Percentiles rank a stretch among this genome's conserved stretches.
Evolutionary conservation across 92 coral and sea anemone genomes (phyloP).

Genomic region (Zoanthus gigantus): DNA sequence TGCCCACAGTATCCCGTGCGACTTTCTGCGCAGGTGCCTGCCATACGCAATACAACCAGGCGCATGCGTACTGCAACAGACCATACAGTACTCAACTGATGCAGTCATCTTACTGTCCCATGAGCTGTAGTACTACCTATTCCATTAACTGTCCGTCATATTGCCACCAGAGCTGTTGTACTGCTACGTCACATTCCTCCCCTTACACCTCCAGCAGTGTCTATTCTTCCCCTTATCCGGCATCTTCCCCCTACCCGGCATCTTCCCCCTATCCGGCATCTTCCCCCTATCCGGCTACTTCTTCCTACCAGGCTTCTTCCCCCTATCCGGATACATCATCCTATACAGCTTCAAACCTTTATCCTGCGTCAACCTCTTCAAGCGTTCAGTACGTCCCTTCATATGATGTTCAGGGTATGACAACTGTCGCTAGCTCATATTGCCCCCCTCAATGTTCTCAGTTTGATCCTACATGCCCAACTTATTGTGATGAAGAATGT

Average conservation of each 20-base stretch:
- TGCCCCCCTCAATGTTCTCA: slow-evolving; percentile 34
- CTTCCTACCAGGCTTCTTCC: background rate
- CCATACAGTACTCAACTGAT: slow-evolving; percentile 20
- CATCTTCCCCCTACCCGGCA: background rate
- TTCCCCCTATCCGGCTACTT: slow-evolving; percentile 1
- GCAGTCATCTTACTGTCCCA: slow-evolving; percentile 36
- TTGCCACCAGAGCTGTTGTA: slow-evolving; percentile 45
- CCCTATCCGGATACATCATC: slow-evolving; percentile 29
- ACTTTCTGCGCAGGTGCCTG: slow-evolving; percentile 43
- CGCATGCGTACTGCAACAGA: slow-evolving; percentile 45
- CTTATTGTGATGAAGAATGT: slow-evolving; percentile 41
- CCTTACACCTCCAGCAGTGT: slow-evolving; percentile 16
- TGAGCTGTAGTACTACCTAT: slow-evolving; percentile 8
- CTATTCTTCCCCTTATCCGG: slow-evolving; percentile 11
- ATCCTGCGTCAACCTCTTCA: slow-evolving; percentile 31
- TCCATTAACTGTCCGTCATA: slow-evolving; percentile 14
- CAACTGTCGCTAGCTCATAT: slow-evolving; percentile 18
- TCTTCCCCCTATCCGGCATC: slow-evolving; percentile 3
- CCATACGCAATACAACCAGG: slow-evolving; percentile 17
- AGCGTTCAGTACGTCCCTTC: slow-evolving; percentile 31
- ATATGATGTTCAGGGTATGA: background rate
- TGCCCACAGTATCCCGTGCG: slow-evolving; percentile 7
- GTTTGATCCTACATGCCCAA: slow-evolving; percentile 7
- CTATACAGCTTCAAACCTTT: slow-evolving; percentile 13
- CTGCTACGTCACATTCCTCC: slow-evolving; percentile 12